Percentiles rank a stretch among this genome's conserved stretches.
Conservation (phyloP, 2,888 invertebrate species). For the Ophion obscuratus region DNA sequence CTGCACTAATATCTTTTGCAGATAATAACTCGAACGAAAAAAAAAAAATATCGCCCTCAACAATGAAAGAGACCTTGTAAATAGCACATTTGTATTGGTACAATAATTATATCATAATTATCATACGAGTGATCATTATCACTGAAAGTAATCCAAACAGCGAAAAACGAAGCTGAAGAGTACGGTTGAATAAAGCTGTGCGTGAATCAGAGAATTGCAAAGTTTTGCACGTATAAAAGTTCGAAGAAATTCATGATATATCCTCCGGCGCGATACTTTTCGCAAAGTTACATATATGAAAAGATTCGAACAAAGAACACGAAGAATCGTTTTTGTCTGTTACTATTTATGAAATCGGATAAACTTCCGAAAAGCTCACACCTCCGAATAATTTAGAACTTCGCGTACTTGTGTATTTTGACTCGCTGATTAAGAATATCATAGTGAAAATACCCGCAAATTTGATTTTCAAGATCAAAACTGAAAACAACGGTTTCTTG, state of each 20-base stretch:
- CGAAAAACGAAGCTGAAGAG: slow-evolving; percentile 39
- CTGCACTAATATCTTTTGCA: slow-evolving; percentile 70
- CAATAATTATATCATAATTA: slow-evolving; percentile 65
- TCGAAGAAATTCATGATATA: neutral
- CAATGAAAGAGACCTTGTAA: slow-evolving; percentile 68
- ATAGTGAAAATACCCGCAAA: too few species aligned
- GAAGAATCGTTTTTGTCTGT: neutral
- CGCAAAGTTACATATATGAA: neutral
- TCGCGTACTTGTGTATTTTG: too few species aligned
- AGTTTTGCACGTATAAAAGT: slow-evolving; percentile 3
- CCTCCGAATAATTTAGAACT: too few species aligned
- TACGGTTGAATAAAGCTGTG: slow-evolving; percentile 54
- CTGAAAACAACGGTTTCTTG: too few species aligned
- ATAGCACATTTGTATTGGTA: slow-evolving; percentile 70
- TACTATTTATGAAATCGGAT: neutral
- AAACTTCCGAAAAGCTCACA: too few species aligned
- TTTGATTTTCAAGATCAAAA: too few species aligned
- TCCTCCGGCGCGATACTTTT: neutral
- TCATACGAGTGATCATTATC: slow-evolving; percentile 57
- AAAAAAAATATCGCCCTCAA: slow-evolving; percentile 46
- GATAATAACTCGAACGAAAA: slow-evolving; percentile 62
- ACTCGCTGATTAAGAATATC: too few species aligned
- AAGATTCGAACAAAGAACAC: neutral
- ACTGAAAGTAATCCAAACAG: slow-evolving; percentile 56
- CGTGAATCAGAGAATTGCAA: slow-evolving; percentile 28